Evolutionary conservation across 1,140 invertebrate species (phyloP).

Genomic region (Ostrea edulis): DNA sequence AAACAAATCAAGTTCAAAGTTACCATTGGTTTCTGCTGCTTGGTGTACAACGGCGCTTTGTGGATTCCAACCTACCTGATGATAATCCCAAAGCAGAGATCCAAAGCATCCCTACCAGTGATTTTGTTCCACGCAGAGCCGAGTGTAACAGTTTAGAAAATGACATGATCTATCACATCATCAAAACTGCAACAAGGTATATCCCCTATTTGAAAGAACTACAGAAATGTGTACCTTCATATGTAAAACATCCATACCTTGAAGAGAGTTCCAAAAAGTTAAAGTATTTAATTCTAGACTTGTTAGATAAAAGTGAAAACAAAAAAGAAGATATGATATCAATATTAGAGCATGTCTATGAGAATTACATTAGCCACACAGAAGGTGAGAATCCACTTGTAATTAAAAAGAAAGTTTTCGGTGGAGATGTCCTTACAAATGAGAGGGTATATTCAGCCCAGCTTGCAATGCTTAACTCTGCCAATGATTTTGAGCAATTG

Average conservation of each 20-base stretch:
- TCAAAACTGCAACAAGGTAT: conserved; percentile 40
- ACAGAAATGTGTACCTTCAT: conserved; percentile 25
- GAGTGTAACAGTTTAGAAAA: conserved; percentile 16
- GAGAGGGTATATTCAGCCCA: conserved; percentile 56
- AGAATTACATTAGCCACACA: conserved; percentile 46
- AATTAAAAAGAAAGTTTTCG: conserved; percentile 52
- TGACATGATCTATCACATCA: conserved; percentile 33
- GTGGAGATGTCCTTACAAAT: conserved; percentile 55
- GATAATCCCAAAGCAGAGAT: conserved; percentile 29
- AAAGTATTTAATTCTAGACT: conserved; percentile 48
- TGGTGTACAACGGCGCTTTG: conserved; percentile 33
- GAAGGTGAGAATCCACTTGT: conserved; percentile 12
- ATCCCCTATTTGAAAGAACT: conserved; percentile 17
- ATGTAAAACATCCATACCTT: conserved; percentile 49
- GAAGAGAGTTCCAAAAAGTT: conserved; percentile 52
- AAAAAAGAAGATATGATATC: conserved; percentile 48
- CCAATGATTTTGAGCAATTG: conserved; percentile 44
- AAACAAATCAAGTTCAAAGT: conserved; percentile 49
- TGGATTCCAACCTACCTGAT: background rate
- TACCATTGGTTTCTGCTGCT: conserved; percentile 55
- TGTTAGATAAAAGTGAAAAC: conserved; percentile 51
- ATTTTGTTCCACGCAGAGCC: conserved; percentile 42
- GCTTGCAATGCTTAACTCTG: conserved; percentile 45
- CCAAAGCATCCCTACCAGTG: conserved; percentile 22
- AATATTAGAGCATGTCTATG: conserved; percentile 55